Base-by-base conservation (phyloP, 2,797 vertebrate genomes). In the Tenualosa thibaudeaui region DNA sequence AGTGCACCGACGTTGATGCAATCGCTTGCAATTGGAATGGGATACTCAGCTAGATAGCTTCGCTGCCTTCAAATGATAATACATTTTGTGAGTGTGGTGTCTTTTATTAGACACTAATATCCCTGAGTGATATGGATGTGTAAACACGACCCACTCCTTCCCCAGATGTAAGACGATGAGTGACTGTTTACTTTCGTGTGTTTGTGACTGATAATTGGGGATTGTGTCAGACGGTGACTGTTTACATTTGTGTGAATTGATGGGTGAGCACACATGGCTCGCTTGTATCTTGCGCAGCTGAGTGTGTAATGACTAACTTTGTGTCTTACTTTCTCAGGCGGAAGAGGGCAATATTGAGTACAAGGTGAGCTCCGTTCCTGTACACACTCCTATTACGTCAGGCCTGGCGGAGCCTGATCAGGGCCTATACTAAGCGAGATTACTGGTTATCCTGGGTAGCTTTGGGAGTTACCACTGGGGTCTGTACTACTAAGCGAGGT, bases 341-440 rank as follows among this genome's bases (percentile, higher is more conserved):
- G 98, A 99, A 96, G 98, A 99, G 92, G 98, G 98, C 86, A 99
- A 99, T 94, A 99, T 99, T 58, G 98, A 99, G 89, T 99, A 99
- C 91, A 99, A 99, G 97, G 98, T 99, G 94, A 94, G 93, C 31
- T 1, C 31, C 31, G 31, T 65, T 10, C 24, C 62, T 26, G 22
- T 10, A 10, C 10, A 68, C n/a, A 2, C 62, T 26, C 62, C 24
- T 40, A 65, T 10, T n/a, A 65, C 7, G 6, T n/a, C 22, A n/a
- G 22, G 17, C 10, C 24, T 24, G 60, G 7, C 60, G 0, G n/a
- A 26, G n/a, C 10, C 22, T 65, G 60, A 24, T 22, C 31, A 31
- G 31, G 31, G 31, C 31, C 31, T 31, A 1, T 31, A 31, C 31
- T 31, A 31, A 31, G 31, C 31, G 31, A 31, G 31, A 31, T 31